Conservation (phyloP, 2,113 vertebrate species). For the Phyllopteryx taeniolatus region DNA sequence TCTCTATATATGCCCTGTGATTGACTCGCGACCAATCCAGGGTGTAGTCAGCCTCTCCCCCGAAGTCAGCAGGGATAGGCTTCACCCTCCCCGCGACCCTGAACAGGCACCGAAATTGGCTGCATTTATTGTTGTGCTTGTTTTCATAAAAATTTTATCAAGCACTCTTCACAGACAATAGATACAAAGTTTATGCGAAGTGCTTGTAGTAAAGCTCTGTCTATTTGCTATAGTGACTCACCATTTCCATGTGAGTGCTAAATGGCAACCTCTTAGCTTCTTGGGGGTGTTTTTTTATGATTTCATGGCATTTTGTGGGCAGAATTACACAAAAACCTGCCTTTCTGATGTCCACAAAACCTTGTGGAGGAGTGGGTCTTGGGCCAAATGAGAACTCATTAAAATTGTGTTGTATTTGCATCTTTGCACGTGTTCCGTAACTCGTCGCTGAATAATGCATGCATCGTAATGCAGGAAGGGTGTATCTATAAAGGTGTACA, state of each 20-base stretch:
- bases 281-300: not conserved
- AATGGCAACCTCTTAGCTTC: not conserved
- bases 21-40: no score
- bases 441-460: not conserved
- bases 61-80: no score
- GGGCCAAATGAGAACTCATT: not conserved
- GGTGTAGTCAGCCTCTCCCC: not conserved
- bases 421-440: not conserved
- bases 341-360: not conserved
- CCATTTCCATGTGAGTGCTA: not conserved
- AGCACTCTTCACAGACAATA: not conserved
- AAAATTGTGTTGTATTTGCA: not conserved
- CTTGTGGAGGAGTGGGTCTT: no score
- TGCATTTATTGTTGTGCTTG: not conserved
- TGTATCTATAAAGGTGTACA: not conserved
- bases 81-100: not conserved
- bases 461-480: slow-evolving; percentile 1
- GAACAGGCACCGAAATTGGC: not conserved
- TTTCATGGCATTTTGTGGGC: not conserved
- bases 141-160: not conserved
- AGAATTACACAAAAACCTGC: not conserved
- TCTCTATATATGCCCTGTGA: no score
- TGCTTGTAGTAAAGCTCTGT: not conserved
- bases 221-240: not conserved
- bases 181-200: not conserved